Evolutionary conservation across 1,140 invertebrate species (phyloP).

Genomic region (Hormaphis cornu): DNA sequence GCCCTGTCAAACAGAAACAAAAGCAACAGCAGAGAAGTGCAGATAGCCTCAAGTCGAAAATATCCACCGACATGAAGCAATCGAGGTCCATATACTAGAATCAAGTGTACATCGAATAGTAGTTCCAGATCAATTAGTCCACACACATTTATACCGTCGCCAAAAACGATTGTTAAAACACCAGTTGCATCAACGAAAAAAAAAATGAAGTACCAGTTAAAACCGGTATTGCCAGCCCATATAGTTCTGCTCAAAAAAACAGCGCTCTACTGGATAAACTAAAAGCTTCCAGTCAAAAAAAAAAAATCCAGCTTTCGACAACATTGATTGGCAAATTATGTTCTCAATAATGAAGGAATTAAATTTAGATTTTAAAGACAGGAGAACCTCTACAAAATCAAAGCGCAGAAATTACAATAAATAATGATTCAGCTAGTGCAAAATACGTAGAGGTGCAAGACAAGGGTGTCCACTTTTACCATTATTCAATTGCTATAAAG

Average conservation of each 20-base stretch:
- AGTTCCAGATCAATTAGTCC: conserved; percentile 28
- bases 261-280: conserved; percentile 16
- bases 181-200: conserved; percentile 3
- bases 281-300: conserved; percentile 8
- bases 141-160: conserved; percentile 18
- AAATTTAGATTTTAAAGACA: too few relatives aligned
- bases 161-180: conserved; percentile 7
- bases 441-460: too few relatives aligned
- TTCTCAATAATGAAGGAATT: too few relatives aligned
- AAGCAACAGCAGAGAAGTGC: conserved; percentile 51
- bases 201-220: conserved; percentile 20
- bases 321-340: too few relatives aligned
- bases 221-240: conserved; percentile 20
- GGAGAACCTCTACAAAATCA: too few relatives aligned
- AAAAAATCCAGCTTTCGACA: not conserved
- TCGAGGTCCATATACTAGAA: conserved; percentile 15
- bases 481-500: too few relatives aligned
- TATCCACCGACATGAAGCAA: conserved; percentile 19
- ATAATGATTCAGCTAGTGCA: too few relatives aligned
- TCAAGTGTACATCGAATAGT: conserved; percentile 25
- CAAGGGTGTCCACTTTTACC: too few relatives aligned
- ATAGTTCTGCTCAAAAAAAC: conserved; percentile 29
- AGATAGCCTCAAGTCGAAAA: not conserved
- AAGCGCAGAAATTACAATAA: too few relatives aligned
- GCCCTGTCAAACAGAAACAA: conserved; percentile 85